A percentile compares a stretch with the other conserved stretches of the same genome.
phyloP scores from a whole-genome alignment of 2,797 vertebrate species.

The Schizopygopsis pylzovi region DNA sequence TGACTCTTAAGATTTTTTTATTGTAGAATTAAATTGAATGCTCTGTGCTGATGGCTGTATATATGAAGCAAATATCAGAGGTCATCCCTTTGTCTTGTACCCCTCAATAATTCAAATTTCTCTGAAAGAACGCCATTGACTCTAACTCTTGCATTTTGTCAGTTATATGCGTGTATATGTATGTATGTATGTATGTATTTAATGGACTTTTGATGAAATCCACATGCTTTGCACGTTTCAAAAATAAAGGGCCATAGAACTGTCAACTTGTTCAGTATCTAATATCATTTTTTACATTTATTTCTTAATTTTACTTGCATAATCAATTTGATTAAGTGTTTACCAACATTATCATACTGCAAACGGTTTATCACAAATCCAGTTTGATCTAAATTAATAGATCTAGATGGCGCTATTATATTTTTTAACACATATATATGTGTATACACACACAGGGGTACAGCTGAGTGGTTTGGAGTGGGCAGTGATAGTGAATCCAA shows the following conservation, averaged over 20 bases:
- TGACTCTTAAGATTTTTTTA: neutral
- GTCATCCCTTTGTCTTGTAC: too few relatives aligned
- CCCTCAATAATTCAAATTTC: neutral
- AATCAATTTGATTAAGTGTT: neutral
- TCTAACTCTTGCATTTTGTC: neutral
- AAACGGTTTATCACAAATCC: neutral
- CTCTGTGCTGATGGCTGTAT: neutral
- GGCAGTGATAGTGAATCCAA: constrained; percentile 88
- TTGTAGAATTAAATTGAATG: neutral
- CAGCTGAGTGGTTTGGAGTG: constrained; percentile 94
- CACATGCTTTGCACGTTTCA: neutral
- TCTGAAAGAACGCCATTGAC: neutral
- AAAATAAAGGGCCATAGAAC: neutral
- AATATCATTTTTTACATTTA: neutral
- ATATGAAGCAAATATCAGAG: neutral
- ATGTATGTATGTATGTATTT: too few relatives aligned
- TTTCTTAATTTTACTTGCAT: neutral
- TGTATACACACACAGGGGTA: constrained; percentile 74
- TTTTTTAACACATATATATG: neutral
- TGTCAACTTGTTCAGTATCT: neutral
- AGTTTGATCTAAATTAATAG: neutral
- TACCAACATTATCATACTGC: neutral
- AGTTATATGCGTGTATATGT: neutral
- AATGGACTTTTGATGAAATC: neutral
- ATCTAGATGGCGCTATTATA: neutral